Percentiles rank a stretch among this genome's conserved stretches.
Evolutionary conservation across 2,888 invertebrate species (phyloP).

Genomic region (Exocentrus adspersus): DNA sequence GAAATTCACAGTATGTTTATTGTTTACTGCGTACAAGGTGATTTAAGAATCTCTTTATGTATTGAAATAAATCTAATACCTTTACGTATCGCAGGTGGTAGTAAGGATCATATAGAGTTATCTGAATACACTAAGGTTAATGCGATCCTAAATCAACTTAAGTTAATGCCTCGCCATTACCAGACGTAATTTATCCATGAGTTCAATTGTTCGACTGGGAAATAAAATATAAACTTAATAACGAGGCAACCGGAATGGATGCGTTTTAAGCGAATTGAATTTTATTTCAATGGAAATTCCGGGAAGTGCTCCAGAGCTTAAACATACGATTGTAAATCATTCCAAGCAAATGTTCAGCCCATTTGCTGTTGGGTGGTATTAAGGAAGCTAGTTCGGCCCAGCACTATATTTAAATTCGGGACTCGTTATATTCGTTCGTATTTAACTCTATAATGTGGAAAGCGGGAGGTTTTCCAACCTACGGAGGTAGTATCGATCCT

Average conservation of each 20-base stretch:
- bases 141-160: too few species aligned
- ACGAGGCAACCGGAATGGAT: conserved; percentile 4
- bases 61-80: too few species aligned
- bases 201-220: background rate
- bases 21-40: too few species aligned
- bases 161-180: too few species aligned
- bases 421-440: conserved; percentile 35
- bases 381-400: conserved; percentile 41
- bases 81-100: too few species aligned
- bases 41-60: too few species aligned
- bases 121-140: too few species aligned
- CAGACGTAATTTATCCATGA: background rate
- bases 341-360: conserved; percentile 48
- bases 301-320: conserved; percentile 12
- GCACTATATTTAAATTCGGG: conserved; percentile 37
- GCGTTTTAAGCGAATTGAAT: conserved; percentile 1
- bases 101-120: too few species aligned
- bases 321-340: conserved; percentile 47
- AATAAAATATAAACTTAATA: background rate
- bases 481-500: background rate
- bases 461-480: background rate
- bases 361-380: conserved; percentile 49
- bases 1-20: too few species aligned
- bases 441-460: background rate
- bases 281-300: conserved; percentile 25